phyloP scores from a whole-genome alignment of 2,888 invertebrate species.

The Caenorhabditis sp. region DNA sequence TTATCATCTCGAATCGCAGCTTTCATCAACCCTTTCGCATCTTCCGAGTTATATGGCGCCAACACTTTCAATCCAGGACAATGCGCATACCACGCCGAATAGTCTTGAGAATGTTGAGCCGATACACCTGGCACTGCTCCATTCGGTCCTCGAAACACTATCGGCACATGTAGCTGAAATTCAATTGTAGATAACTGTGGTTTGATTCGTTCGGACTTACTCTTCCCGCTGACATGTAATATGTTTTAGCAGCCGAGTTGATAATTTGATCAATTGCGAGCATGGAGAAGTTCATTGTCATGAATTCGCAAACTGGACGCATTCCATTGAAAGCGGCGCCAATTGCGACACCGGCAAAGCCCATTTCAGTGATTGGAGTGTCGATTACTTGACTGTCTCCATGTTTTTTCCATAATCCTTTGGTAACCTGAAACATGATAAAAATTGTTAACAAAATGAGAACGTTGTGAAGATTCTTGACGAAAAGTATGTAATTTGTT shows the following conservation, averaged over 20 bases:
- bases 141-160: slow-evolving; percentile 97
- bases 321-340: slow-evolving; percentile 87
- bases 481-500: no score
- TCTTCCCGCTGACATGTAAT: slow-evolving; percentile 91
- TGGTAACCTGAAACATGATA: slow-evolving; percentile 79
- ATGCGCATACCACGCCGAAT: slow-evolving; percentile 92
- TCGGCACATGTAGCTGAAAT: slow-evolving; percentile 80
- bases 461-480: no score
- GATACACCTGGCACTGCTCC: slow-evolving; percentile 92
- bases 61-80: slow-evolving; percentile 90
- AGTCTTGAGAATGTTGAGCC: slow-evolving; percentile 98
- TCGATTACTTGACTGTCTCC: slow-evolving; percentile 95
- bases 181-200: not conserved
- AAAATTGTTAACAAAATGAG: not conserved
- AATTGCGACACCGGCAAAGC: slow-evolving; percentile 81
- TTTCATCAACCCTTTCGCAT: slow-evolving; percentile 89
- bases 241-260: slow-evolving; percentile 93
- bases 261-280: slow-evolving; percentile 95
- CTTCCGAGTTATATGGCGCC: slow-evolving; percentile 90
- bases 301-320: slow-evolving; percentile 91
- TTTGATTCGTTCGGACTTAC: no score
- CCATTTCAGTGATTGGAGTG: slow-evolving; percentile 96
- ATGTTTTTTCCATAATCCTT: slow-evolving; percentile 95
- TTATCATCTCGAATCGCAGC: slow-evolving; percentile 84
- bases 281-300: slow-evolving; percentile 98